These are phyloP conservation scores for Prionailurus bengalensis DNA, from an alignment of 2,113 vertebrate genomes.

Conservation along the genomic window DNA sequence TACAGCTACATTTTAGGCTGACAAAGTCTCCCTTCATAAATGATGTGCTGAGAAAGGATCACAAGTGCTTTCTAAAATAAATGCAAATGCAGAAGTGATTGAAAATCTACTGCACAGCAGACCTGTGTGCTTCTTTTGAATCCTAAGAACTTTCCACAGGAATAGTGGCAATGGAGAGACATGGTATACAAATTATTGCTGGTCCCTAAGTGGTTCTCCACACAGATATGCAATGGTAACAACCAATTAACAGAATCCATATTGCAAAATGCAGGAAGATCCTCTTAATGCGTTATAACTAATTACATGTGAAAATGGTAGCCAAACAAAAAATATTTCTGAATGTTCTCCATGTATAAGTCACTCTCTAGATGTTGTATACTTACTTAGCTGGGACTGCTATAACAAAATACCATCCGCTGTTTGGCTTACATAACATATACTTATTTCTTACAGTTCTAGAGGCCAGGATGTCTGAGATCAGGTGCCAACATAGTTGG, in stretches of 20 bases:
- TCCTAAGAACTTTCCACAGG: background rate
- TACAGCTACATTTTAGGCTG: constrained; percentile 19
- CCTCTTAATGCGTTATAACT: background rate
- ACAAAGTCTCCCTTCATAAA: constrained; percentile 54
- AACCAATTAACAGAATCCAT: background rate
- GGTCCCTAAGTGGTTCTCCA: background rate
- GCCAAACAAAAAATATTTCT: background rate
- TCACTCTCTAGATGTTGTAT: background rate
- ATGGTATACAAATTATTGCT: background rate
- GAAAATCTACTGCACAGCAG: background rate
- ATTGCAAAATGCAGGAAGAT: background rate
- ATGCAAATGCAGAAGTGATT: background rate
- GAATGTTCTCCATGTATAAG: background rate
- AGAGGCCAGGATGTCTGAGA: background rate
- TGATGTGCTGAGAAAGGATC: background rate
- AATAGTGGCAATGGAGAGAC: background rate
- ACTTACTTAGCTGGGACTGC: background rate
- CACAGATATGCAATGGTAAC: background rate
- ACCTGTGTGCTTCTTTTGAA: background rate
- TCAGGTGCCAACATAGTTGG: too few relatives aligned
- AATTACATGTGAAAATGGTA: background rate
- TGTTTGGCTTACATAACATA: background rate
- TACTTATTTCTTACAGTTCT: background rate
- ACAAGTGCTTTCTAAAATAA: constrained; percentile 54
- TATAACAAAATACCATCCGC: background rate